A percentile compares a stretch with the other conserved stretches of the same genome.
phyloP scores from a whole-genome alignment of 2,888 invertebrate genomes.

The Parnassius glacialis region DNA sequence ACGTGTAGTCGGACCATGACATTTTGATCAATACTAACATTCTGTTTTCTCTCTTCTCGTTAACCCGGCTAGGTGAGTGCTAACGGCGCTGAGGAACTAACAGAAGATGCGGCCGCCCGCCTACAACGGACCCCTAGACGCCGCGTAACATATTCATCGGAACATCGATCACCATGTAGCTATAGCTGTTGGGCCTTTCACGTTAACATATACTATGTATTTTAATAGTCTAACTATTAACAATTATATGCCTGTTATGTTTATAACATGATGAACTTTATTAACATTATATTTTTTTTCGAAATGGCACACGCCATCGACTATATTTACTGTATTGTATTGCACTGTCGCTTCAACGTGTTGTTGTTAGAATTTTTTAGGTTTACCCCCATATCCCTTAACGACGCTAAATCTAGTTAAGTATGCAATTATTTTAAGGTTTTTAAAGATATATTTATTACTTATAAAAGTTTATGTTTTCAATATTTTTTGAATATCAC shows the following conservation, averaged over 20 bases:
- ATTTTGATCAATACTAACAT: constrained; percentile 84
- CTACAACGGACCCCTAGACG: constrained; percentile 57
- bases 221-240: constrained; percentile 82
- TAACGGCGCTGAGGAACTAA: constrained; percentile 83
- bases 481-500: constrained; percentile 33
- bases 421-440: constrained; percentile 30
- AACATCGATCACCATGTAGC: constrained; percentile 79
- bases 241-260: constrained; percentile 81
- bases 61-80: constrained; percentile 90
- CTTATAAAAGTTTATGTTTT: constrained; percentile 34
- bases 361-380: constrained; percentile 73
- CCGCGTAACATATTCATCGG: constrained; percentile 76
- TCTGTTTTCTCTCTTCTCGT: constrained; percentile 87
- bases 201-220: constrained; percentile 79
- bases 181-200: constrained; percentile 80
- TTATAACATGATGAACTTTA: constrained; percentile 79
- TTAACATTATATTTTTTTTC: constrained; percentile 67
- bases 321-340: constrained; percentile 75
- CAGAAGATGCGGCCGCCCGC: constrained; percentile 67
- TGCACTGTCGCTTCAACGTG: constrained; percentile 76
- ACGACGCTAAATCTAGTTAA: constrained; percentile 59
- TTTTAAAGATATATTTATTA: constrained; percentile 32
- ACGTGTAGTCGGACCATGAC: constrained; percentile 75
- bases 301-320: constrained; percentile 80
- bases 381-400: constrained; percentile 51